phyloP scores from a whole-genome alignment of 2,888 invertebrate species.

The Limenitis arthemis region DNA sequence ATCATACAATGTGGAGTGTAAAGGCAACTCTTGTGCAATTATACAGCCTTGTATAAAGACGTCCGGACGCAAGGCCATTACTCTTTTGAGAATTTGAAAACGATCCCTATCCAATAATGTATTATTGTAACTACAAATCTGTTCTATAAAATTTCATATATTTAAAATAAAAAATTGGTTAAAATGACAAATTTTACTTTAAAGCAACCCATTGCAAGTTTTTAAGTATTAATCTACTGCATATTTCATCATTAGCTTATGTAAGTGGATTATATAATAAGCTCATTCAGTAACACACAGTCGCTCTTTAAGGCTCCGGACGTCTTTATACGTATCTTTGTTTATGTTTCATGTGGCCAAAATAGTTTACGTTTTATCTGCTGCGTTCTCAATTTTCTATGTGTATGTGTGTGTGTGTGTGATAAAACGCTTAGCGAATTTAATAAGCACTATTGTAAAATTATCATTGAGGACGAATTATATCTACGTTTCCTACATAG shows the following conservation, averaged over 20 bases:
- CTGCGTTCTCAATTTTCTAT: constrained; percentile 12
- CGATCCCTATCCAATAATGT: too few relatives aligned
- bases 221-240: constrained; percentile 47
- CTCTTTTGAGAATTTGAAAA: constrained; percentile 33
- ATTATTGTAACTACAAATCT: too few relatives aligned
- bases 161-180: too few relatives aligned
- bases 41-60: too few relatives aligned
- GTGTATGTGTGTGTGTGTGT: constrained; percentile 6
- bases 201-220: too few relatives aligned
- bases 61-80: constrained; percentile 56
- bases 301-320: constrained; percentile 49
- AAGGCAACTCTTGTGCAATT: constrained; percentile 27
- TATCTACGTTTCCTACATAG: constrained; percentile 44
- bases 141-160: too few relatives aligned
- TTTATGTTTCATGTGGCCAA: constrained; percentile 47
- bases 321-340: constrained; percentile 38
- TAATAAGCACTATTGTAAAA: constrained; percentile 27
- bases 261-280: constrained; percentile 61
- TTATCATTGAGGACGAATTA: constrained; percentile 37
- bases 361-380: constrained; percentile 36
- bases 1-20: constrained; percentile 19
- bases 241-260: constrained; percentile 53
- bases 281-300: constrained; percentile 40
- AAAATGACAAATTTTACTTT: constrained; percentile 5
- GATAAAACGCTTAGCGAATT: constrained; percentile 20